Base-by-base conservation (phyloP, 2,888 invertebrate genomes). In the Xylocampa areola region DNA sequence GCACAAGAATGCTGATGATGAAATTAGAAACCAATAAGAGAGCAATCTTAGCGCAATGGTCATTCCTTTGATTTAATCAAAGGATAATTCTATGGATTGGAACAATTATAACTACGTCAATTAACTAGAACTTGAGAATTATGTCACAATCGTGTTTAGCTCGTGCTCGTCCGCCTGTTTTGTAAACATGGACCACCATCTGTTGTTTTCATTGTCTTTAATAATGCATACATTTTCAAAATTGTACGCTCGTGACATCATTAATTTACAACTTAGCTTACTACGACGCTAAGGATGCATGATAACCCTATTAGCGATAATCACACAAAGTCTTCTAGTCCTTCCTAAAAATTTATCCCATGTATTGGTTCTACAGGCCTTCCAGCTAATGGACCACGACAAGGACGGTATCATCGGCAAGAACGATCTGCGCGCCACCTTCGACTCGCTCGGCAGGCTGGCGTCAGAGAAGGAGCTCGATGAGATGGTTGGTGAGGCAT, bases 351-450 rank as follows among this genome's bases (percentile, higher is more conserved):
- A 1, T 13, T 30, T 3, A 4, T 30, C 11, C 2, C 4, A 13
- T 30, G 2, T 30, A 25, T 4, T 11, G 19, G 7, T 66, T 32
- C 5, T 67, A 4, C 89, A 98, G 97, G 98, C 97, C 87, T 98
- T 98, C 97, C 97, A 97, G 94, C 96, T 98, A 84, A 98, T 98
- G 97, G 98, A 98, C 95, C 96, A 97, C 93, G 98, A 98, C 95
- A 98, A 98, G 94, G 98, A 98, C 89, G 97, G 97, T 80, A 96
- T 97, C 94, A 96, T 96, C 93, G 96, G 97, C 92, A 98, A 98
- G 95, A 96, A 96, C 92, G 98, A 98, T 94, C 95, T 98, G 87
- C 96, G 98, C 88, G 97, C 97, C 87, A 97, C 97, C 87, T 98
- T 97, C 95, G 98, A 98, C 95, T 97, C 97, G 81, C 96, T 98